A percentile compares a stretch with the other conserved stretches of the same genome.
Evolutionary conservation across 2,797 vertebrate genomes (phyloP).

Genomic region (Periparus ater): DNA sequence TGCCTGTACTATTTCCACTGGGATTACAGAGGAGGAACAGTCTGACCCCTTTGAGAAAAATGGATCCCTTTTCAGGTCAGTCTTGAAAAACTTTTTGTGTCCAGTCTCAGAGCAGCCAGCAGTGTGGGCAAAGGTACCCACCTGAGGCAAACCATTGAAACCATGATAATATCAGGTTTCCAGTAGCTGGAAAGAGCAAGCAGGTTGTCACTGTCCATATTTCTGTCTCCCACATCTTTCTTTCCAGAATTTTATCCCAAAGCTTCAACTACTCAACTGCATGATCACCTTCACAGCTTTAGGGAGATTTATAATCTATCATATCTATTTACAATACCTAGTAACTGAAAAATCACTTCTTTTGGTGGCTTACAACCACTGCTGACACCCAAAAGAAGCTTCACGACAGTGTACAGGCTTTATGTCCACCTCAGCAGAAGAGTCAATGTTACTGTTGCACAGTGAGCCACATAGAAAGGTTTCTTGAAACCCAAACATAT

Average conservation of each 20-base stretch:
- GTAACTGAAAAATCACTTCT: background rate
- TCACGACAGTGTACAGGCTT: accelerated
- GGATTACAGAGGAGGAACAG: background rate
- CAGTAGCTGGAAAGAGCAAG: background rate
- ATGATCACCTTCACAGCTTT: background rate
- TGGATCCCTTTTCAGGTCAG: background rate
- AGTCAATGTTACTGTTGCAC: background rate
- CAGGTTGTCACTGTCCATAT: background rate
- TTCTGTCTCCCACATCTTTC: background rate
- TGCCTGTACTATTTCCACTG: background rate
- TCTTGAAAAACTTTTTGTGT: background rate
- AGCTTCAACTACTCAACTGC: background rate
- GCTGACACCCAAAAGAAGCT: background rate
- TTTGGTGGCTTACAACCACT: background rate
- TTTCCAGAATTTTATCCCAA: background rate
- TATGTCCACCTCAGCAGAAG: background rate
- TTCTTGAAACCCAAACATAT: background rate
- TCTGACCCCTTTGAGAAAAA: background rate
- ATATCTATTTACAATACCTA: background rate
- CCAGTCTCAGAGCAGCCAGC: background rate
- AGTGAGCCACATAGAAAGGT: background rate
- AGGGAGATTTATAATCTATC: background rate
- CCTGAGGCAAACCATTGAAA: background rate
- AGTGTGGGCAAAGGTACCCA: accelerated
- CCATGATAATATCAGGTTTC: background rate